phyloP scores from a whole-genome alignment of 2,797 vertebrate species.

The Spea hammondii region DNA sequence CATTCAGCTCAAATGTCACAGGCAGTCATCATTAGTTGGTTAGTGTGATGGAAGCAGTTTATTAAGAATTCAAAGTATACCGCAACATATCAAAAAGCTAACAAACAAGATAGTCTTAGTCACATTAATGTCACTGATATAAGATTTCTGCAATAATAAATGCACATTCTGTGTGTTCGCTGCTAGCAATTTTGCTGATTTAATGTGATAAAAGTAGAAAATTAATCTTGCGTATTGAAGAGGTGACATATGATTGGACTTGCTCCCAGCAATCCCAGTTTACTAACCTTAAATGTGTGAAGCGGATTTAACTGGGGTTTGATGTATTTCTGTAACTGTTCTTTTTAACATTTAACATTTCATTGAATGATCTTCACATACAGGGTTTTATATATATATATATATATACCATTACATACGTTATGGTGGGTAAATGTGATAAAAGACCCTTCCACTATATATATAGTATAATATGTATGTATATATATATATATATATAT shows the following conservation, averaged over 20 bases:
- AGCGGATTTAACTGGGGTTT: constrained; percentile 22
- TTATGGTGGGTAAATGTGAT: too few relatives aligned
- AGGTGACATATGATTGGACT: constrained; percentile 44
- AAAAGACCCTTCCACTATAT: too few relatives aligned
- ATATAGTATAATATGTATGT: too few relatives aligned
- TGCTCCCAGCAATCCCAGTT: constrained; percentile 33
- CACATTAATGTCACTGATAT: constrained; percentile 47
- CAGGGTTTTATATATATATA: constrained; percentile 15
- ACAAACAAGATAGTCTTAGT: constrained; percentile 39
- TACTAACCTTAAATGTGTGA: constrained; percentile 34
- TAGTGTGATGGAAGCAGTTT: constrained; percentile 22
- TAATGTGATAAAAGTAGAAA: constrained; percentile 49
- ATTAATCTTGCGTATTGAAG: constrained; percentile 44
- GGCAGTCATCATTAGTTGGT: background rate
- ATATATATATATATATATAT: too few relatives aligned
- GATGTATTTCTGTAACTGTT: constrained; percentile 16
- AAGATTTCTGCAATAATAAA: constrained; percentile 45
- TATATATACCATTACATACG: too few relatives aligned
- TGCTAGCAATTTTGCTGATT: constrained; percentile 46
- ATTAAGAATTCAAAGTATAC: constrained; percentile 17
- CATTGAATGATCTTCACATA: constrained; percentile 12
- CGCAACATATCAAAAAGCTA: constrained; percentile 5
- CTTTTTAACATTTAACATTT: constrained; percentile 8
- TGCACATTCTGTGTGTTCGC: constrained; percentile 44
- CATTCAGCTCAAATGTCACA: constrained; percentile 1